These are phyloP conservation scores for Graptemys geographica DNA, from an alignment of 2,797 vertebrate species.

Conservation along the genomic window DNA sequence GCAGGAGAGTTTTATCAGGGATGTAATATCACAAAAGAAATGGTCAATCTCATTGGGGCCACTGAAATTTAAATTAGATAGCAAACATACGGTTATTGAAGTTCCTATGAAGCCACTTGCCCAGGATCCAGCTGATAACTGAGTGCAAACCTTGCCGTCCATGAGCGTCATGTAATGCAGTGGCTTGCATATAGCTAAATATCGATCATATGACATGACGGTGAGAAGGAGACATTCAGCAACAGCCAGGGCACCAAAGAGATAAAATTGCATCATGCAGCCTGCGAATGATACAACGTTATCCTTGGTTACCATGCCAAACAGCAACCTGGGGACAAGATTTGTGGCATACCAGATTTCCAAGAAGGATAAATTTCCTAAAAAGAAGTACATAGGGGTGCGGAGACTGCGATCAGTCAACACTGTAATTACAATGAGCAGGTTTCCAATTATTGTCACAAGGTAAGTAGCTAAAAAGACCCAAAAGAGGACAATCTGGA, in stretches of 20 bases:
- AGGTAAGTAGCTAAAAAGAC: constrained; percentile 46
- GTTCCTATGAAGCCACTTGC: too few species aligned
- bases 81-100: too few species aligned
- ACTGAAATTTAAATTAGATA: too few species aligned
- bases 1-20: too few species aligned
- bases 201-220: constrained; percentile 51
- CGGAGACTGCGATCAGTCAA: constrained; percentile 25
- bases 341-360: constrained; percentile 59
- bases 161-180: constrained; percentile 44
- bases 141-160: constrained; percentile 9
- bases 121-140: too few species aligned
- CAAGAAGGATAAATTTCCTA: neutral
- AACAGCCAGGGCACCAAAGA: constrained; percentile 58
- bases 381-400: constrained; percentile 60
- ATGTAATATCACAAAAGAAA: too few species aligned
- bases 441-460: constrained; percentile 48
- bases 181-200: constrained; percentile 45
- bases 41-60: too few species aligned
- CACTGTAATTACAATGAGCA: constrained; percentile 45
- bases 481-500: constrained; percentile 50
- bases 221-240: constrained; percentile 55
- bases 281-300: constrained; percentile 40
- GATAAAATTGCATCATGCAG: constrained; percentile 58
- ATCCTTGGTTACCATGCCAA: constrained; percentile 4
- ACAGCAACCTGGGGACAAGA: constrained; percentile 56